A percentile compares a stretch with the other conserved stretches of the same genome.
Evolutionary conservation across 2,888 invertebrate genomes (phyloP).

Genomic region (Campaea margaritaria): DNA sequence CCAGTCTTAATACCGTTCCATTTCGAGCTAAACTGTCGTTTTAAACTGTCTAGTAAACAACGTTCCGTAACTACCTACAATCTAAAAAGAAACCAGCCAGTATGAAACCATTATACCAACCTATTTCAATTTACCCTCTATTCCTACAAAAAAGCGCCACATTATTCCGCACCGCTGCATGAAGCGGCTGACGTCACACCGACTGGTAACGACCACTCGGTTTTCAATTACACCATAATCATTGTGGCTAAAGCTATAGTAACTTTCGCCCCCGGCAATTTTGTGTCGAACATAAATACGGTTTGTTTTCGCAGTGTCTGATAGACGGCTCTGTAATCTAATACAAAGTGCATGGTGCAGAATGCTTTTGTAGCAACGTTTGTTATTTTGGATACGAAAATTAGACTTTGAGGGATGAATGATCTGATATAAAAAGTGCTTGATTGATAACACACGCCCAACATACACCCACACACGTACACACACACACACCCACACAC

Average conservation of each 20-base stretch:
- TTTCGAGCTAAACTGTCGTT: slow-evolving; percentile 4
- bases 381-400: neutral
- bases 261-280: slow-evolving; percentile 69
- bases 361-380: neutral
- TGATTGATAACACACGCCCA: no score
- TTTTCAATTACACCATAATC: slow-evolving; percentile 81
- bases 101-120: slow-evolving; percentile 26
- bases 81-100: slow-evolving; percentile 18
- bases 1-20: neutral
- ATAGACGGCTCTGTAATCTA: slow-evolving; percentile 36
- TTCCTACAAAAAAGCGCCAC: slow-evolving; percentile 41
- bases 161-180: slow-evolving; percentile 45
- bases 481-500: no score
- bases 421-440: no score
- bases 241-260: slow-evolving; percentile 73
- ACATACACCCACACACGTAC: no score
- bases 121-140: slow-evolving; percentile 35
- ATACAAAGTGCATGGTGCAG: slow-evolving; percentile 1
- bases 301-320: slow-evolving; percentile 68
- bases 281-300: slow-evolving; percentile 72
- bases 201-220: slow-evolving; percentile 69
- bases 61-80: slow-evolving; percentile 12
- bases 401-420: no score
- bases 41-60: slow-evolving; percentile 1
- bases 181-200: slow-evolving; percentile 59